Evolutionary conservation across 1,140 invertebrate genomes (phyloP).

Genomic region (Wasmannia auropunctata): DNA sequence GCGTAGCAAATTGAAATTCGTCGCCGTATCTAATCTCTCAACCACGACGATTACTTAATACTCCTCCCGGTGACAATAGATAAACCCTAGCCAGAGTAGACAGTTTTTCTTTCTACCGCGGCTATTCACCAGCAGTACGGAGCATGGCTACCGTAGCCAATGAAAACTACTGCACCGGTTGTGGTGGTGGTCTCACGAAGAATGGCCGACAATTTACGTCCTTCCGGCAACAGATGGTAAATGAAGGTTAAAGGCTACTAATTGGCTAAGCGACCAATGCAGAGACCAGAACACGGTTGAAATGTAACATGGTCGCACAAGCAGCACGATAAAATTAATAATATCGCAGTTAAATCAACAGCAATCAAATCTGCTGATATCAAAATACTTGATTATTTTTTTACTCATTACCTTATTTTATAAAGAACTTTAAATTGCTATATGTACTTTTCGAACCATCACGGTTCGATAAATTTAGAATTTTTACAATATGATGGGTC

Average conservation of each 20-base stretch:
- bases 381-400: not conserved
- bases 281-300: not conserved
- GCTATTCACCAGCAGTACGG: not conserved
- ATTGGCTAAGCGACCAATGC: not conserved
- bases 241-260: slow-evolving; percentile 37
- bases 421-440: not conserved
- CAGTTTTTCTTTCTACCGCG: not conserved
- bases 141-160: slow-evolving; percentile 22
- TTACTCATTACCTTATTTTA: not conserved
- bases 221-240: slow-evolving; percentile 62
- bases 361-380: not conserved
- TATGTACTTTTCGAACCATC: not conserved
- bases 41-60: not conserved
- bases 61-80: not conserved
- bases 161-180: slow-evolving; percentile 21
- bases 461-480: not conserved
- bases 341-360: not conserved
- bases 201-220: slow-evolving; percentile 62
- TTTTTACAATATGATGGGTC: not conserved
- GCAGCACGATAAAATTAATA: not conserved
- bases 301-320: not conserved
- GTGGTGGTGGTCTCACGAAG: slow-evolving; percentile 56
- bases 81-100: not conserved
- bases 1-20: slow-evolving; percentile 11
- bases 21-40: not conserved